A percentile compares a stretch with the other conserved stretches of the same genome.
Conservation (phyloP, 2,797 vertebrate genomes). For the Myotis findleyi region DNA sequence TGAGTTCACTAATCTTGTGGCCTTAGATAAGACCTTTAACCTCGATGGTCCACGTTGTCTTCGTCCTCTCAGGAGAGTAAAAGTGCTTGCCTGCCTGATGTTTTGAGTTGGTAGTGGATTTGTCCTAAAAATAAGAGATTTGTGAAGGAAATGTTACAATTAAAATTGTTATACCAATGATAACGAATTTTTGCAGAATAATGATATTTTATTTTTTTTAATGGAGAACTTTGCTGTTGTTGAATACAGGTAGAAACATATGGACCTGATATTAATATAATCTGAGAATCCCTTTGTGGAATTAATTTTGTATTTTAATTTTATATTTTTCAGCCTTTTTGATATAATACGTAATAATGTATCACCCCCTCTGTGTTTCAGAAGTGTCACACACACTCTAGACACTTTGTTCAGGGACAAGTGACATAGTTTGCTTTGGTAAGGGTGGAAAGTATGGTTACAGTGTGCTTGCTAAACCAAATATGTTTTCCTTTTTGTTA, state of each 20-base stretch:
- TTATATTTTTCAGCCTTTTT: not conserved
- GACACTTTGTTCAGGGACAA: not conserved
- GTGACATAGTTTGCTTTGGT: not conserved
- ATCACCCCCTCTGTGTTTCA: not conserved
- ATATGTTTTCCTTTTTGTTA: slow-evolving; percentile 60
- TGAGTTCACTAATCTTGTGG: not conserved
- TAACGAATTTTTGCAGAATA: not conserved
- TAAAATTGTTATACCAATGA: not conserved
- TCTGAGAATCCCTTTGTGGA: not conserved
- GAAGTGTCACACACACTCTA: not conserved
- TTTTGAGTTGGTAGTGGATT: not conserved
- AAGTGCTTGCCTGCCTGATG: not conserved
- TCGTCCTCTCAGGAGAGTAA: not conserved
- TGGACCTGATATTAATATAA: not conserved
- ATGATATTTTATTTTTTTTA: slow-evolving; percentile 16
- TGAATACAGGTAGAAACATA: not conserved
- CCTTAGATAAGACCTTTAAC: not conserved
- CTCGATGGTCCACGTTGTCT: not conserved
- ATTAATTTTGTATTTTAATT: slow-evolving; percentile 47
- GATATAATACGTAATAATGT: not conserved
- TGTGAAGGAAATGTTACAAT: not conserved
- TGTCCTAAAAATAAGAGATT: not conserved
- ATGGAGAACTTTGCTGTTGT: not conserved
- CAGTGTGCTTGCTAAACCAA: not conserved
- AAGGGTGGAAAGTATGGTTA: not conserved